phyloP scores from a whole-genome alignment of 2,113 vertebrate genomes.

The Astur gentilis region DNA sequence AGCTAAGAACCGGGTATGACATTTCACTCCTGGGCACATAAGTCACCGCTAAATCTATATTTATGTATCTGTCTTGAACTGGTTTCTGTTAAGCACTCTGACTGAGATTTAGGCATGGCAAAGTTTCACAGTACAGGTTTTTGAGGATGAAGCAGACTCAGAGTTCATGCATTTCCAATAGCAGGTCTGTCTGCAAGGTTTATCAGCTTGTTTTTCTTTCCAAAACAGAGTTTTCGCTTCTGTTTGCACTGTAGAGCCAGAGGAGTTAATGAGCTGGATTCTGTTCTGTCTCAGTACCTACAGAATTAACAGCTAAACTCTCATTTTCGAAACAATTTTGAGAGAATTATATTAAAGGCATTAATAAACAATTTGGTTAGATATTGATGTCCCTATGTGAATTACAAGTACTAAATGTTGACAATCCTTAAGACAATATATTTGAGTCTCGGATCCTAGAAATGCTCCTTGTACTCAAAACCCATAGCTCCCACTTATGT shows the following conservation, averaged over 20 bases:
- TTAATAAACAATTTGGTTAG: background rate
- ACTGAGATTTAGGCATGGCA: background rate
- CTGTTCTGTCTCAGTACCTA: background rate
- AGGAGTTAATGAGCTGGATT: background rate
- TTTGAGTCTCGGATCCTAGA: background rate
- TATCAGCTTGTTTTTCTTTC: background rate
- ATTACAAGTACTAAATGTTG: background rate
- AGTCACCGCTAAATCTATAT: background rate
- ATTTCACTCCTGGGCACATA: background rate
- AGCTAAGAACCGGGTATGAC: background rate
- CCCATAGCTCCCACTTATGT: background rate
- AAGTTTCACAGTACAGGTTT: background rate
- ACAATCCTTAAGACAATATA: background rate
- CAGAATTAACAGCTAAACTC: background rate
- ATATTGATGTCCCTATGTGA: background rate
- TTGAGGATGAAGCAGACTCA: background rate
- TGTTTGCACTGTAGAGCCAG: background rate
- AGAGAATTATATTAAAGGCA: background rate
- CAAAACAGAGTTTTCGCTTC: background rate
- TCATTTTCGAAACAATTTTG: background rate
- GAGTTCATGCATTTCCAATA: background rate
- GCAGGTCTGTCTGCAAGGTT: background rate
- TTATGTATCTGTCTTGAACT: background rate
- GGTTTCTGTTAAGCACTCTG: background rate
- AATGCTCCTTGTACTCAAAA: background rate